These are phyloP conservation scores for Leptinotarsa juncta DNA, from an alignment of 2,888 invertebrate species.

Conservation along the genomic window DNA sequence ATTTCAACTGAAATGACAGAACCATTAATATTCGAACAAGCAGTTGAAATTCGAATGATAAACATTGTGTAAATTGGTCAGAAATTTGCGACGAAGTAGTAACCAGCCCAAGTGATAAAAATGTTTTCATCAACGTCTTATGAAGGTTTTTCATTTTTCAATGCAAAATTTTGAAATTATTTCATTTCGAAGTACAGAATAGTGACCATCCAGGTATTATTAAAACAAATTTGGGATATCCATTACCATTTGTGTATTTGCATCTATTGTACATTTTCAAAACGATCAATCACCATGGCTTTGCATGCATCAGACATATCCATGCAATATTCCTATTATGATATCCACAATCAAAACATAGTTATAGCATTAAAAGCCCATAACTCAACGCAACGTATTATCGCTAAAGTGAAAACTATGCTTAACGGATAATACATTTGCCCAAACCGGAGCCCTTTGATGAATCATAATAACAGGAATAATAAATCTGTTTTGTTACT, in stretches of 20 bases:
- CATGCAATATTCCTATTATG: conserved; percentile 23
- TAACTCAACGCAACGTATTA: conserved; percentile 19
- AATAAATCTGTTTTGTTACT: conserved; percentile 27
- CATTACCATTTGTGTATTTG: neutral
- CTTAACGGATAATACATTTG: conserved; percentile 17
- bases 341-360: conserved; percentile 22
- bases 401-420: conserved; percentile 26
- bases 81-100: too few relatives aligned
- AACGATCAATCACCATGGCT: neutral
- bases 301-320: conserved; percentile 7
- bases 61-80: too few relatives aligned
- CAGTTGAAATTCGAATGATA: too few relatives aligned
- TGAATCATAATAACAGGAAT: conserved; percentile 33
- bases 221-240: too few relatives aligned
- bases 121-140: too few relatives aligned
- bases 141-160: too few relatives aligned
- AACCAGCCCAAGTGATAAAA: too few relatives aligned
- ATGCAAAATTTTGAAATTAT: too few relatives aligned
- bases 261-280: neutral
- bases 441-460: conserved; percentile 23
- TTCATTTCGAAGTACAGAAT: too few relatives aligned
- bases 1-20: too few relatives aligned
- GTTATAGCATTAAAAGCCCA: conserved; percentile 22
- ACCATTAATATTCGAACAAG: too few relatives aligned
- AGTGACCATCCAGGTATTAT: too few relatives aligned